Conservation (phyloP, 1,140 invertebrate genomes). For the Trichoplusia ni region DNA sequence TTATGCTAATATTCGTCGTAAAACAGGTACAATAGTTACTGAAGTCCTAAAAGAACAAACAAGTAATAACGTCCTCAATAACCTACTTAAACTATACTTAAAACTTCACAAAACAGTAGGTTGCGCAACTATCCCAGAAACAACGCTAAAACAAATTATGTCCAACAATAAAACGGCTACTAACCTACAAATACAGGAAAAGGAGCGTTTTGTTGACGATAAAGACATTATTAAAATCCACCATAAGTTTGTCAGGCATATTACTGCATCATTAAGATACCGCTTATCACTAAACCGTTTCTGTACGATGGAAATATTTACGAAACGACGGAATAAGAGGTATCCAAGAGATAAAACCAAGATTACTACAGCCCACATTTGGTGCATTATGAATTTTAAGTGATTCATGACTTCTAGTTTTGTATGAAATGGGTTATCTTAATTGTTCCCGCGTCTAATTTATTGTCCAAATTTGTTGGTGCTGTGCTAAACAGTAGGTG, state of each 20-base stretch:
- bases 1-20: no score
- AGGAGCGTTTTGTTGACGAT: constrained; percentile 60
- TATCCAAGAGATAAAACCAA: constrained; percentile 56
- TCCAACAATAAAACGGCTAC: constrained; percentile 55
- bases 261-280: constrained; percentile 68
- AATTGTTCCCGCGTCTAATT: constrained; percentile 46
- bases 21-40: neutral
- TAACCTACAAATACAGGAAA: constrained; percentile 56
- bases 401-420: constrained; percentile 47
- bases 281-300: constrained; percentile 61
- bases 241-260: constrained; percentile 46
- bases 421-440: constrained; percentile 60
- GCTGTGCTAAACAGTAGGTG: constrained; percentile 29
- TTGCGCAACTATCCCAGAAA: constrained; percentile 25
- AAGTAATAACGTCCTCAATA: constrained; percentile 6
- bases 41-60: constrained; percentile 9
- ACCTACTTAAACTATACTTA: constrained; percentile 10
- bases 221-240: constrained; percentile 64
- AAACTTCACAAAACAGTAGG: no score
- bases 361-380: constrained; percentile 63
- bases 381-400: constrained; percentile 62
- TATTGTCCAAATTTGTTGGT: constrained; percentile 33
- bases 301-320: constrained; percentile 51
- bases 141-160: constrained; percentile 57
- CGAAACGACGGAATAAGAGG: constrained; percentile 45